Evolutionary conservation across 2,797 vertebrate genomes (phyloP).

Genomic region (Ctenosaura bakeri): DNA sequence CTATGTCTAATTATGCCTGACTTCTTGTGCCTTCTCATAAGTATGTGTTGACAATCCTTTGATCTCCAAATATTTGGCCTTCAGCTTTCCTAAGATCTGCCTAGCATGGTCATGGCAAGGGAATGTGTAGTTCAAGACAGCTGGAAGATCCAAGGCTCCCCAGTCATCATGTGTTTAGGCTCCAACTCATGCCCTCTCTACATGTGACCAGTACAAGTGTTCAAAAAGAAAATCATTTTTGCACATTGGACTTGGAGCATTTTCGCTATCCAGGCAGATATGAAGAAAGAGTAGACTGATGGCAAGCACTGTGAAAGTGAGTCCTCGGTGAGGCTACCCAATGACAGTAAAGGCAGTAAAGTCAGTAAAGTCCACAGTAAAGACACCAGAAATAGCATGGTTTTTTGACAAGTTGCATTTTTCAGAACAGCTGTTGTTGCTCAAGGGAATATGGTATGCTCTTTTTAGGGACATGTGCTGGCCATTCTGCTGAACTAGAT

Average conservation of each 20-base stretch:
- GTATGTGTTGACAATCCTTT: too few relatives aligned
- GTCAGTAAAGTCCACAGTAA: too few relatives aligned
- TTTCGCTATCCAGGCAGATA: background rate
- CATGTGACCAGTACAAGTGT: background rate
- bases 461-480: background rate
- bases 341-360: too few relatives aligned
- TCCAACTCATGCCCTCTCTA: background rate
- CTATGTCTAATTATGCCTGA: background rate
- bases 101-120: background rate
- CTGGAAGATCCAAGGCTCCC: background rate
- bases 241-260: background rate
- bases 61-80: background rate
- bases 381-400: background rate
- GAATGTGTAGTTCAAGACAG: background rate
- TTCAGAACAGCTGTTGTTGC: background rate
- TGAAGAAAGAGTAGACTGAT: conserved; percentile 44
- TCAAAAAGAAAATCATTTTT: background rate
- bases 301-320: conserved; percentile 61
- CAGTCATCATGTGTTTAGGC: background rate
- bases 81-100: background rate
- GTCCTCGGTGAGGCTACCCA: background rate
- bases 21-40: background rate
- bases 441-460: background rate
- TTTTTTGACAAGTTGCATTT: conserved; percentile 4
- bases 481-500: conserved; percentile 38